Evolutionary conservation across 2,113 vertebrate species (phyloP), one percentile per base, ranked within the genome.

Genomic region (Calyptommatus sinebrachiatus): DNA sequence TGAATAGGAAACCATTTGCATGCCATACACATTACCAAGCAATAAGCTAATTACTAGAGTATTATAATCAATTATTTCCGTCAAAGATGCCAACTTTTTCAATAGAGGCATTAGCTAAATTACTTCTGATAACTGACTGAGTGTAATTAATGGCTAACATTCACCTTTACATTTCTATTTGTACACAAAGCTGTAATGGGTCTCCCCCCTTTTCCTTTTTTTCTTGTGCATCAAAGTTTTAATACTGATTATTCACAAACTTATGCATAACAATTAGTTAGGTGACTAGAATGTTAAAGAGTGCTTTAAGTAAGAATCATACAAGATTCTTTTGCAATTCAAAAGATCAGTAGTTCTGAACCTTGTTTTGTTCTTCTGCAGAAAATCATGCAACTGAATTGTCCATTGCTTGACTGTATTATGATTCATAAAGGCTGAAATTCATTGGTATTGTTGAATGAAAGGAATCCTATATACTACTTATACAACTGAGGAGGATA

Each of bases 61-160:
- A 75, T 85, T 89, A 53, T 63, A 92, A 92, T 83, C 69, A 92
- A 63, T 87, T 83, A 31, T 79, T 89, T 86, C 73, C 76, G 53
- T 68, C 82, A 83, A 28, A 91, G 88, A 79, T 77, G 8, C 21
- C 71, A 12, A 16, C 0, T 2, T 87, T 91, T 94, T 88, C 77
- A 89, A 83, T 66, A 80, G 18, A 82, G 70, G 35, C 14, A 81
- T 82, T 89, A 86, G 7, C 14, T 83, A 87, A 92, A 85, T 79
- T 68, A 53, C 1, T 83, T 93, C 90, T 87, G 71, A 91, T 71
- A 87, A 84, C 41, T 86, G 11, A 80, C 86, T 83, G 89, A 71
- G n/a, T 87, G 50, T 79, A 74, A 26, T 72, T 78, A 71, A 83
- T 63, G 28, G 61, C 83, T 87, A 86, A 1, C 4, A 21, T 86